Percentiles rank a stretch among this genome's conserved stretches.
These are phyloP conservation scores for Sminthopsis crassicaudata DNA, from an alignment of 2,113 vertebrate species.

Conservation along the genomic window DNA sequence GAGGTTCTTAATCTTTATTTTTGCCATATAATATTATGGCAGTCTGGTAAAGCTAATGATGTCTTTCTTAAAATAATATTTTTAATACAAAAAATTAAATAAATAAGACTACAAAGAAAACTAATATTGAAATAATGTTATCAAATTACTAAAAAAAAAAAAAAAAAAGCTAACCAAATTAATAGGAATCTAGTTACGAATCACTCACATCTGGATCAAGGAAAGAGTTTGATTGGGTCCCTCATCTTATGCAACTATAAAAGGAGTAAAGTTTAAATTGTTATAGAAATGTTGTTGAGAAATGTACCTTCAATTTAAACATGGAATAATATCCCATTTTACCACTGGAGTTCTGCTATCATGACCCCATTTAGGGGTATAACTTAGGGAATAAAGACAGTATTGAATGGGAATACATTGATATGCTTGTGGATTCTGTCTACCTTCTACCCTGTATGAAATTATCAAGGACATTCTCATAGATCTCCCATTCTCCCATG, in stretches of 20 bases:
- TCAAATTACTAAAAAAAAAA: not conserved
- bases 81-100: not conserved
- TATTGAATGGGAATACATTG: not conserved
- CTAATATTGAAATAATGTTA: not conserved
- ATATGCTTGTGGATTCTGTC: not conserved
- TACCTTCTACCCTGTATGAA: constrained; percentile 29
- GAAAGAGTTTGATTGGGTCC: not conserved
- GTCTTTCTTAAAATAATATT: not conserved
- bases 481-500: constrained; percentile 64
- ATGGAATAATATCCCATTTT: not conserved
- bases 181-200: not conserved
- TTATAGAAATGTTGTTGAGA: not conserved
- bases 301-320: not conserved
- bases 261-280: not conserved
- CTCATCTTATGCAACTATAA: not conserved
- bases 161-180: not conserved
- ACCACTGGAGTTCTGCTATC: not conserved
- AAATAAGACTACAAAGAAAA: not conserved
- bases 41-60: not conserved
- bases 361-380: not conserved
- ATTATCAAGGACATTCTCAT: constrained; percentile 61
- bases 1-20: not conserved
- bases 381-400: not conserved
- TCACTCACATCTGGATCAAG: not conserved
- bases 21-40: not conserved